phyloP scores from a whole-genome alignment of 2,797 vertebrate species.

The Mormyrops boulengeri region DNA sequence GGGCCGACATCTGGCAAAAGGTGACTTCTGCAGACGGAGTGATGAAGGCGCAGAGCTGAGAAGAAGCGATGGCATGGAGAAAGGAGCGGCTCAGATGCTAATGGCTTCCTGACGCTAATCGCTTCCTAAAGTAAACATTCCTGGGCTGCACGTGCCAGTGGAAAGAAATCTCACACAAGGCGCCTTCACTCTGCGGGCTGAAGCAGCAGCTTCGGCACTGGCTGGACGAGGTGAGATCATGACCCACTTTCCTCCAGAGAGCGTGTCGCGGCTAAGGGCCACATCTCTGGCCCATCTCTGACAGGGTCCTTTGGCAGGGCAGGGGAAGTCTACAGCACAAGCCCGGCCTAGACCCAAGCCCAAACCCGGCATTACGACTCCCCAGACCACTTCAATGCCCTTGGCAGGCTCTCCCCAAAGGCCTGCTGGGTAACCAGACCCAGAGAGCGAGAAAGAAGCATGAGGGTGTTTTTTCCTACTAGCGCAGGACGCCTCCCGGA shows the following conservation, averaged over 20 bases:
- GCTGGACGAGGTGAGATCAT: background rate
- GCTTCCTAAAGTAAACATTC: constrained; percentile 9
- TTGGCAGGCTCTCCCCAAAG: background rate
- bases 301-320: background rate
- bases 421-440: constrained; percentile 35
- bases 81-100: background rate
- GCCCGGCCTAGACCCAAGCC: background rate
- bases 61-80: background rate
- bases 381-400: background rate
- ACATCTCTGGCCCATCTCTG: background rate
- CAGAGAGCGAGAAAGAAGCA: constrained; percentile 21
- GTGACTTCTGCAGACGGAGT: background rate
- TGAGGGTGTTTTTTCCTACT: constrained; percentile 26
- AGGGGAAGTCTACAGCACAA: background rate
- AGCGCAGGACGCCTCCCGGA: constrained; percentile 37
- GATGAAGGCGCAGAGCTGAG: background rate
- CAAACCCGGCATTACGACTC: background rate
- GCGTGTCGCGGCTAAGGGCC: background rate
- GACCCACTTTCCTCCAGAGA: background rate
- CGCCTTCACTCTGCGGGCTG: background rate
- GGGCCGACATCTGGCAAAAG: background rate
- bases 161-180: background rate
- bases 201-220: background rate
- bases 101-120: background rate
- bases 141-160: background rate